Evolutionary conservation across 2,113 vertebrate genomes (phyloP).

Genomic region (Psammodynastes pulverulentus): DNA sequence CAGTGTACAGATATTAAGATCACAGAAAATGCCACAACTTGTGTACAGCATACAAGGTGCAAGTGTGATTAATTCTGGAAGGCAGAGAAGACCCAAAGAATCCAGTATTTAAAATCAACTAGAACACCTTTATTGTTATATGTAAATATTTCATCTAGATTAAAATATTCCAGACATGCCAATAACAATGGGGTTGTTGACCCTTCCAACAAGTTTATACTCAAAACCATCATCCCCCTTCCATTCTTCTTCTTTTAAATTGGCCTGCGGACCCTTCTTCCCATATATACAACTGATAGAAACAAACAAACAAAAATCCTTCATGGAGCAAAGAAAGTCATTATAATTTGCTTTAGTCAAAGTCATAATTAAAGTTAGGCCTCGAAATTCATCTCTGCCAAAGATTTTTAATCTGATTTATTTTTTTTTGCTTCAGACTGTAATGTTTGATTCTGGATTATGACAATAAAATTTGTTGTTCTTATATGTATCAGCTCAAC

Average conservation of each 20-base stretch:
- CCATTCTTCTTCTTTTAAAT: constrained; percentile 39
- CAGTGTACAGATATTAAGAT: neutral
- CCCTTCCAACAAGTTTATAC: constrained; percentile 35
- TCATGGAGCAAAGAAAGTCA: constrained; percentile 72
- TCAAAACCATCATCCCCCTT: constrained; percentile 9
- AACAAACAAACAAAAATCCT: constrained; percentile 41
- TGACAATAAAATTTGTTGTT: neutral
- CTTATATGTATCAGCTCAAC: constrained; percentile 35
- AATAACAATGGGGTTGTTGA: neutral
- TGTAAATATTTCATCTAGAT: constrained; percentile 48
- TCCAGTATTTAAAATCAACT: constrained; percentile 5
- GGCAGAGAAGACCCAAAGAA: constrained; percentile 10
- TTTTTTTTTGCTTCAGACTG: neutral
- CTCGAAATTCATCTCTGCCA: constrained; percentile 68
- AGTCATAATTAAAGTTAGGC: constrained; percentile 76
- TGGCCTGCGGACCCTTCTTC: constrained; percentile 40
- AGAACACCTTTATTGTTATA: constrained; percentile 8
- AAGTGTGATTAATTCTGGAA: neutral
- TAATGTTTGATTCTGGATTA: neutral
- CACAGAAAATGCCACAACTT: neutral
- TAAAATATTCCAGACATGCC: constrained; percentile 34
- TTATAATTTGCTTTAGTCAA: constrained; percentile 68
- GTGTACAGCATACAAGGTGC: rapidly evolving
- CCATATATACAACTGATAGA: constrained; percentile 65
- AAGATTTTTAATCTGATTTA: constrained; percentile 57